Evolutionary conservation across 2,797 vertebrate genomes (phyloP).

Genomic region (Neomorphus geoffroyi): DNA sequence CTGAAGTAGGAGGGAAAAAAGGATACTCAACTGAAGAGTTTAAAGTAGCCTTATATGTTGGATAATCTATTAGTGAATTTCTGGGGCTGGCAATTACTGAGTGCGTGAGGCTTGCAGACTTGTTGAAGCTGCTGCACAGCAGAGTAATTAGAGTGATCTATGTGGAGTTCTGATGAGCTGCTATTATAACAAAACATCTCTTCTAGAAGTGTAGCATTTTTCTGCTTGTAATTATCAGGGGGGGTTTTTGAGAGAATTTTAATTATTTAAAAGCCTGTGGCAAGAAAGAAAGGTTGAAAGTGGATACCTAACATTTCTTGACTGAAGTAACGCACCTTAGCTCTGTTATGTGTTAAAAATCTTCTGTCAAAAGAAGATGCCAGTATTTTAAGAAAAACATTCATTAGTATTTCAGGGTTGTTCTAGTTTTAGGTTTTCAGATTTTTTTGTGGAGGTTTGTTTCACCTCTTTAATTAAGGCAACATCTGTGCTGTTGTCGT

Average conservation of each 20-base stretch:
- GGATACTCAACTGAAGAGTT: background rate
- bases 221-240: background rate
- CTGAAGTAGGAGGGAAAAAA: background rate
- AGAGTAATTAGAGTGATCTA: background rate
- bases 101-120: background rate
- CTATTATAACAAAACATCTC: background rate
- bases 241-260: background rate
- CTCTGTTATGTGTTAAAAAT: background rate
- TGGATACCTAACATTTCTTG: background rate
- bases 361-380: background rate
- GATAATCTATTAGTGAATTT: background rate
- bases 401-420: background rate
- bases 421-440: background rate
- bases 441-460: background rate
- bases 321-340: background rate
- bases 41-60: background rate
- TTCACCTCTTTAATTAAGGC: background rate
- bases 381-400: background rate
- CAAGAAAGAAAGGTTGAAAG: background rate
- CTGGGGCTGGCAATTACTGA: background rate
- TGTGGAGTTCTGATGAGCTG: background rate
- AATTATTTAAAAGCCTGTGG: conserved; percentile 8
- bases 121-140: background rate
- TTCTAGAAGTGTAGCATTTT: background rate
- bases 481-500: background rate